These are phyloP conservation scores for Andrena bicolor DNA, from an alignment of 2,888 invertebrate species.

Conservation along the genomic window DNA sequence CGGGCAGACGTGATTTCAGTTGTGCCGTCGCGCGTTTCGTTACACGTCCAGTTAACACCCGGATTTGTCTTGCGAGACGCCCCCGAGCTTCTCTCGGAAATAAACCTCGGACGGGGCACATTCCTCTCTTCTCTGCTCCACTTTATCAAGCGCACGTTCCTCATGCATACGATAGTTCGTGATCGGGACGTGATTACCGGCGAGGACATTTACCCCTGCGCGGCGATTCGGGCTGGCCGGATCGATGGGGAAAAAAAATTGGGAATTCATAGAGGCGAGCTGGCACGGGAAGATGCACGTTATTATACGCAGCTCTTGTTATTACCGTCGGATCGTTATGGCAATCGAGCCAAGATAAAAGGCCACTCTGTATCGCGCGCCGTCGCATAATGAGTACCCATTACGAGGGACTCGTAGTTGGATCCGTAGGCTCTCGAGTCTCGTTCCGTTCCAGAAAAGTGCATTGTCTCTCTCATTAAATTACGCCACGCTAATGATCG, in stretches of 20 bases:
- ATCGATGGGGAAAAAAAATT: slow-evolving; percentile 20
- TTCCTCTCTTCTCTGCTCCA: neutral
- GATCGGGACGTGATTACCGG: neutral
- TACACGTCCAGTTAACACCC: slow-evolving; percentile 64
- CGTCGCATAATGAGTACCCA: slow-evolving; percentile 52
- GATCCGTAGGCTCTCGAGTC: slow-evolving; percentile 23
- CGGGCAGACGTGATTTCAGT: slow-evolving; percentile 61
- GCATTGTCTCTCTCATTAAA: slow-evolving; percentile 58
- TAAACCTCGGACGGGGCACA: slow-evolving; percentile 26
- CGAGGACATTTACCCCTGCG: no score
- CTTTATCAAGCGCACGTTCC: slow-evolving; percentile 41
- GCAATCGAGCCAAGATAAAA: slow-evolving; percentile 49
- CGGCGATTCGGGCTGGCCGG: neutral
- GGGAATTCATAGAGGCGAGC: slow-evolving; percentile 23
- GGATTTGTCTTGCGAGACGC: slow-evolving; percentile 64
- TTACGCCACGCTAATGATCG: slow-evolving; percentile 57
- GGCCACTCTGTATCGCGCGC: slow-evolving; percentile 43
- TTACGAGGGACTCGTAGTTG: slow-evolving; percentile 34
- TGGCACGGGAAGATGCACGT: slow-evolving; percentile 9
- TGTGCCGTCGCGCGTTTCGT: slow-evolving; percentile 58
- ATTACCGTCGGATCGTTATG: slow-evolving; percentile 46
- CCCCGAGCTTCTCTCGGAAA: slow-evolving; percentile 27
- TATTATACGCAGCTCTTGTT: slow-evolving; percentile 52
- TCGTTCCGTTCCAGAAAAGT: slow-evolving; percentile 37
- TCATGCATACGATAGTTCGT: slow-evolving; percentile 36